Conservation (phyloP, 2,888 invertebrate species). For the Alloplasta piceator region DNA sequence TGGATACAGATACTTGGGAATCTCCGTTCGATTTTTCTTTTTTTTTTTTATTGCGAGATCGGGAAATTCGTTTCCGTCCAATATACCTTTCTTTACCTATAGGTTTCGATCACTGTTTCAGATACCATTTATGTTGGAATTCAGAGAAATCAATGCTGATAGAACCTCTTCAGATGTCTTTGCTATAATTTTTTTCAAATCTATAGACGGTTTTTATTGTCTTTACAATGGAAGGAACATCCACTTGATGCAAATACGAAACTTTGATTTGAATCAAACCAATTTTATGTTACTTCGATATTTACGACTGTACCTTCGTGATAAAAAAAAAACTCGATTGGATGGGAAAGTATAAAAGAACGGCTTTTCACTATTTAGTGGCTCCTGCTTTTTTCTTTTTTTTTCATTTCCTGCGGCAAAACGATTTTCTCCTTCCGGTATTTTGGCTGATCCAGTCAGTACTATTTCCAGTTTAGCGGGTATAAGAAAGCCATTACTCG, state of each 20-base stretch:
- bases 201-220: not conserved
- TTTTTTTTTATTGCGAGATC: slow-evolving; percentile 9
- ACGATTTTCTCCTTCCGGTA: not conserved
- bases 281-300: not conserved
- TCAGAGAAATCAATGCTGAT: not conserved
- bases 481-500: slow-evolving; percentile 4
- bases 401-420: not conserved
- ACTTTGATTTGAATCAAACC: not conserved
- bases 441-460: not conserved
- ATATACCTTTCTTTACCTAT: too few species aligned
- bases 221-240: too few species aligned
- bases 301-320: not conserved
- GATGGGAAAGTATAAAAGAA: not conserved
- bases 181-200: not conserved
- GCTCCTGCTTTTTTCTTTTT: too few species aligned
- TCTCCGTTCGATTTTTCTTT: not conserved
- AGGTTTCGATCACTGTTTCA: not conserved
- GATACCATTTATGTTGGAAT: not conserved
- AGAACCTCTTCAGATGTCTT: not conserved
- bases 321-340: not conserved
- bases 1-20: slow-evolving; percentile 16
- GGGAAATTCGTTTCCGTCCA: not conserved
- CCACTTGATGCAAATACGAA: too few species aligned
- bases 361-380: not conserved
- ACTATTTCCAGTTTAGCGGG: slow-evolving; percentile 7